Evolutionary conservation across 2,113 vertebrate genomes (phyloP).

Genomic region (Cyrtonyx montezumae): DNA sequence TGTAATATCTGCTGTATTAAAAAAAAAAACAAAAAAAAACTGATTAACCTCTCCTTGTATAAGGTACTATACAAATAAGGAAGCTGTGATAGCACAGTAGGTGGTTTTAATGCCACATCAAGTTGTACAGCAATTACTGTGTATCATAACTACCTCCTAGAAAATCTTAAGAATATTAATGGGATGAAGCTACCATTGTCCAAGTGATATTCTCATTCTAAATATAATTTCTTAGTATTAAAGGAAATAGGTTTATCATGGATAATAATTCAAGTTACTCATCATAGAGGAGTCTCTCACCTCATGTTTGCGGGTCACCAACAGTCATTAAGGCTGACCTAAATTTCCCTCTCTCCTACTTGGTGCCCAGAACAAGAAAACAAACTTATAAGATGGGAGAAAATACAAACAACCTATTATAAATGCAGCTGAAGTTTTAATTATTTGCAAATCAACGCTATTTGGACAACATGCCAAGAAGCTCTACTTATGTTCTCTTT

Average conservation of each 20-base stretch:
- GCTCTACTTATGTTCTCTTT: not conserved
- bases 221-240: not conserved
- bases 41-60: not conserved
- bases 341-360: not conserved
- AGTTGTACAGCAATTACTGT: not conserved
- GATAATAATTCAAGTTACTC: not conserved
- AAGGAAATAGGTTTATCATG: not conserved
- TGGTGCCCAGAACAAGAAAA: not conserved
- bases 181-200: not conserved
- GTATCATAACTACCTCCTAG: not conserved
- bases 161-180: conserved; percentile 15
- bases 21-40: not conserved
- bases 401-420: not conserved
- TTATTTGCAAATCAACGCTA: not conserved
- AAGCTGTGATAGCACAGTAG: conserved; percentile 8
- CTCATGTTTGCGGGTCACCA: not conserved
- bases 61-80: not conserved
- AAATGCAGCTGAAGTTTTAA: not conserved
- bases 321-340: not conserved
- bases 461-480: not conserved
- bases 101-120: not conserved
- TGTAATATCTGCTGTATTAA: not conserved
- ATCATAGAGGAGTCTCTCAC: not conserved
- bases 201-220: not conserved
- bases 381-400: not conserved